phyloP scores from a whole-genome alignment of 37 sponge, comb jelly and placozoan species.

The Beroe forskalii region DNA sequence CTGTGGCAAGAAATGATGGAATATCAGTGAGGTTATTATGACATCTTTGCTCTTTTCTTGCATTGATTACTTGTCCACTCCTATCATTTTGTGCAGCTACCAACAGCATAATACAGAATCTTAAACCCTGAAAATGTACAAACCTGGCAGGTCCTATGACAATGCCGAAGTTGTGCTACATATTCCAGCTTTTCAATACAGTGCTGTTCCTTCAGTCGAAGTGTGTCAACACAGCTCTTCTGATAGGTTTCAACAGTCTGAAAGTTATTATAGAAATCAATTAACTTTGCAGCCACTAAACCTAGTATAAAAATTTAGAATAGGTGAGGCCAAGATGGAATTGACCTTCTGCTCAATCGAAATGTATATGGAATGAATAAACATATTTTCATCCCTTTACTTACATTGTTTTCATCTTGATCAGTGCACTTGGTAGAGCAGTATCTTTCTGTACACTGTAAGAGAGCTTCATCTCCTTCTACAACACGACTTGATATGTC shows the following conservation, averaged over 20 bases:
- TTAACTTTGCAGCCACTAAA: no score
- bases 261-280: not conserved
- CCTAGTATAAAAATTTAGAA: no score
- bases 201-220: slow-evolving; percentile 22
- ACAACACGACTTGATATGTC: not conserved
- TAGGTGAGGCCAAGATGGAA: not conserved
- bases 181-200: slow-evolving; percentile 17
- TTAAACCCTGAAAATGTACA: no score
- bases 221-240: slow-evolving; percentile 43
- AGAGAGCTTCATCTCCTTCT: not conserved
- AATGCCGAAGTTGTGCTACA: slow-evolving; percentile 13
- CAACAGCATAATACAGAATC: no score
- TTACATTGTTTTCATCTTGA: slow-evolving; percentile 36
- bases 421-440: not conserved
- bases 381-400: not conserved
- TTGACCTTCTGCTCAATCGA: not conserved
- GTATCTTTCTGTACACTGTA: slow-evolving; percentile 17
- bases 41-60: no score
- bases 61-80: no score
- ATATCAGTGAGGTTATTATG: no score
- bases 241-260: slow-evolving; percentile 14
- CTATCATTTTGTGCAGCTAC: no score
- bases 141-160: not conserved
- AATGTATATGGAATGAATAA: not conserved
- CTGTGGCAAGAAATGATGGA: no score